Evolutionary conservation across 2,113 vertebrate species (phyloP).

Genomic region (Prunella fulvescens): DNA sequence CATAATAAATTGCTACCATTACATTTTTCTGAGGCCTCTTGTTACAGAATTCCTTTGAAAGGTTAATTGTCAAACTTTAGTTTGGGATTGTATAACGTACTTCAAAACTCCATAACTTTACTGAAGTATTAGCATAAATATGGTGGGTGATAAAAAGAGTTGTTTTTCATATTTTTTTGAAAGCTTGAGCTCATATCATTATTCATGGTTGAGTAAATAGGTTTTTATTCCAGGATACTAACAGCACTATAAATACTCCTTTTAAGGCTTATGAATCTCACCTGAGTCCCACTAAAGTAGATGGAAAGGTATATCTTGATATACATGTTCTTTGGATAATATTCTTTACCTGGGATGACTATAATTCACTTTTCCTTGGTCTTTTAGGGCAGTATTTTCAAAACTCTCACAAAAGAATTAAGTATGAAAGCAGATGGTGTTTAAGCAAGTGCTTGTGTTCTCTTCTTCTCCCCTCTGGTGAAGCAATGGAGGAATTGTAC

Average conservation of each 20-base stretch:
- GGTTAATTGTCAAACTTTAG: slow-evolving; percentile 34
- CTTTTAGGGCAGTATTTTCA: not conserved
- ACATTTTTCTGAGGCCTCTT: not conserved
- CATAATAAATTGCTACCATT: not conserved
- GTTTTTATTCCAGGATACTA: slow-evolving; percentile 1
- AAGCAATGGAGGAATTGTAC: not conserved
- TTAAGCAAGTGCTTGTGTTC: not conserved
- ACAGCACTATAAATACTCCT: slow-evolving; percentile 3
- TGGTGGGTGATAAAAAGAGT: slow-evolving; percentile 9
- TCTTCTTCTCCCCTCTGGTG: not conserved
- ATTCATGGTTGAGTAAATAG: slow-evolving; percentile 46
- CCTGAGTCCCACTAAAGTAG: not conserved
- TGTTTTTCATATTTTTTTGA: slow-evolving; percentile 25
- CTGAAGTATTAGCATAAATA: not conserved
- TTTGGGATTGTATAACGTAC: not conserved
- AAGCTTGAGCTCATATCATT: slow-evolving; percentile 23
- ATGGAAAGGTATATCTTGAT: not conserved
- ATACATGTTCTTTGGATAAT: not conserved
- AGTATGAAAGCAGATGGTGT: not conserved
- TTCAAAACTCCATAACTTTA: not conserved
- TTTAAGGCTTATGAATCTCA: not conserved
- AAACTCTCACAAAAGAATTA: not conserved
- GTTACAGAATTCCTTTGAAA: slow-evolving; percentile 2
- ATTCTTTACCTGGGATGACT: not conserved
- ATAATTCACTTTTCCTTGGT: not conserved